Conservation (phyloP, 1,140 invertebrate genomes). For the Matsumurasca onukii region DNA sequence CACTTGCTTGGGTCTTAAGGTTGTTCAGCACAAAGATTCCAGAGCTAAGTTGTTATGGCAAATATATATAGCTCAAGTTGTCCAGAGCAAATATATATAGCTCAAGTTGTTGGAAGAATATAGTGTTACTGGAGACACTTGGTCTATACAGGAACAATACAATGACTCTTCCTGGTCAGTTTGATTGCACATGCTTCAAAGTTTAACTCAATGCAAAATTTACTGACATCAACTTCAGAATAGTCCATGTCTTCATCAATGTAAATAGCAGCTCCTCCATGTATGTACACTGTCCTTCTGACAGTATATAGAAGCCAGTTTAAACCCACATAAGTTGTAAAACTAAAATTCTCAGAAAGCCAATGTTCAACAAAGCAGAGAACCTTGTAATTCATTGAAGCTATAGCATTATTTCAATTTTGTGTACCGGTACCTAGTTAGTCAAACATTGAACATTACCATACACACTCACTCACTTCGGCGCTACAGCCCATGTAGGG, state of each 20-base stretch:
- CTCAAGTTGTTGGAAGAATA: too few relatives aligned
- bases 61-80: too few relatives aligned
- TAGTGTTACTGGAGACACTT: too few relatives aligned
- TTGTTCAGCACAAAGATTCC: too few relatives aligned
- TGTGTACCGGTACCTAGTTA: neutral
- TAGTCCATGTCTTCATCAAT: neutral
- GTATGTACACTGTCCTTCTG: neutral
- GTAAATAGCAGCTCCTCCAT: neutral
- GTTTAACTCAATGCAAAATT: neutral
- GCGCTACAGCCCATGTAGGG: too few relatives aligned
- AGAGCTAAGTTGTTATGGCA: too few relatives aligned
- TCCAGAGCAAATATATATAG: too few relatives aligned
- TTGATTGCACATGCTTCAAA: slow-evolving; percentile 6
- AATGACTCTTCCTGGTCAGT: neutral
- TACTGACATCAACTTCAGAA: neutral
- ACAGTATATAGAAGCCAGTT: neutral
- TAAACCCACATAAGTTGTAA: neutral
- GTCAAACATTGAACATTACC: neutral
- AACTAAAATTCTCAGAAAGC: neutral
- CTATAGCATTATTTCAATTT: neutral
- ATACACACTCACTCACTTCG: too few relatives aligned
- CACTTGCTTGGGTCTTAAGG: too few relatives aligned
- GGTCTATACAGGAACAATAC: neutral
- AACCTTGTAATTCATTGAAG: neutral
- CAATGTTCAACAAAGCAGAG: neutral